Conservation (phyloP, 2,888 invertebrate genomes). For the Standfussiana lucernea region DNA sequence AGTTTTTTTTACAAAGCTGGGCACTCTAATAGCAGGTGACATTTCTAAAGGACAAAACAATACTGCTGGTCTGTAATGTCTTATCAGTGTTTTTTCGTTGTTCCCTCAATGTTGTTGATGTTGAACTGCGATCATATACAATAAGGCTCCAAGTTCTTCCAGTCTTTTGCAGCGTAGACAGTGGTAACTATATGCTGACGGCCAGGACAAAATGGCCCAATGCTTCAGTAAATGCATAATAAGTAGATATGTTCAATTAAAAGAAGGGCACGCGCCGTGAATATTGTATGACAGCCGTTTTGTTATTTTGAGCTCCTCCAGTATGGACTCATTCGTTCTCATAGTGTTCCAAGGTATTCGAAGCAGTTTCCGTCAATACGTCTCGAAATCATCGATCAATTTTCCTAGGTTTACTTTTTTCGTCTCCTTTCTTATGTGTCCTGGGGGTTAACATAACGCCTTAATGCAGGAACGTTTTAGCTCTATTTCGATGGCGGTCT, state of each 20-base stretch:
- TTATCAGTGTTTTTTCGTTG: neutral
- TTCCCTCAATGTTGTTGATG: neutral
- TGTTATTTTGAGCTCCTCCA: neutral
- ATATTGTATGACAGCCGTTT: neutral
- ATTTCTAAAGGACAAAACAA: neutral
- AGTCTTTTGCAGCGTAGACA: neutral
- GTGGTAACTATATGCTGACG: neutral
- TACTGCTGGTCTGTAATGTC: neutral
- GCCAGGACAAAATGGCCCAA: neutral
- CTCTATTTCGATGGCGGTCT: too few species aligned
- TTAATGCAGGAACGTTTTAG: too few species aligned
- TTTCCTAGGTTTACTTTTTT: neutral
- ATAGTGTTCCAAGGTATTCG: neutral
- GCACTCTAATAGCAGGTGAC: neutral
- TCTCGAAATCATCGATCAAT: neutral
- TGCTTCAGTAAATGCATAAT: neutral
- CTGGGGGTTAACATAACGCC: too few species aligned
- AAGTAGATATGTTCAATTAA: neutral
- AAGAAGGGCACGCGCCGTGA: neutral
- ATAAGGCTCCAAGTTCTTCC: neutral
- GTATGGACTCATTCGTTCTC: neutral
- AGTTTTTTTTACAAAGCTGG: neutral
- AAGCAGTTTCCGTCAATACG: neutral
- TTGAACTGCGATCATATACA: neutral
- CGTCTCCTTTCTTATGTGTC: neutral